Conservation (phyloP, 2,888 invertebrate species). For the Stegana nigrithorax region DNA sequence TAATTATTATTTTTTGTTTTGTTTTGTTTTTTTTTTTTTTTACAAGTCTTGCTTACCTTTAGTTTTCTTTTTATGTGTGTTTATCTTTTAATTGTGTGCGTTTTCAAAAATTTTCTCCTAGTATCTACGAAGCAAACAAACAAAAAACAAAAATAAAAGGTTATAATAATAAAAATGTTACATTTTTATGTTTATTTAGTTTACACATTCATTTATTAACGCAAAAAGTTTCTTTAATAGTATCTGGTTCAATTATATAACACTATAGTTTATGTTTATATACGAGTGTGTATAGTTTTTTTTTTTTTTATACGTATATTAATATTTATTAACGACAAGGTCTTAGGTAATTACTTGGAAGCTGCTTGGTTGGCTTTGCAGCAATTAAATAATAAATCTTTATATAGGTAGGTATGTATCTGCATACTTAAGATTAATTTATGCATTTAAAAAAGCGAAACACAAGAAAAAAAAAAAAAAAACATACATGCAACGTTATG, state of each 20-base stretch:
- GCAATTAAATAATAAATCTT: not conserved
- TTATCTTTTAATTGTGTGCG: too few relatives aligned
- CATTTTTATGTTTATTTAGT: not conserved
- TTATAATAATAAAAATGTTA: too few relatives aligned
- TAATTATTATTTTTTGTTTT: not conserved
- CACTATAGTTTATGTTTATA: not conserved
- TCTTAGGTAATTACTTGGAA: slow-evolving; percentile 14
- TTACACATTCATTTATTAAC: not conserved
- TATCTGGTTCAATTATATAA: too few relatives aligned
- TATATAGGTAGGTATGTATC: not conserved
- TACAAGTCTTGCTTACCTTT: too few relatives aligned
- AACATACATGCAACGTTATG: too few relatives aligned
- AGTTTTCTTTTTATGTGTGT: too few relatives aligned
- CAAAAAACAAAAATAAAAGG: too few relatives aligned
- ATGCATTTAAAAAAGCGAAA: too few relatives aligned
- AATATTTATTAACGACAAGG: slow-evolving; percentile 10
- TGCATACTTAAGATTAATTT: not conserved
- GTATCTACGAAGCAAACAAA: too few relatives aligned
- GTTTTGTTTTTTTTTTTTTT: not conserved
- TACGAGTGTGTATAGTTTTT: not conserved
- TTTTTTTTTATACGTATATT: not conserved
- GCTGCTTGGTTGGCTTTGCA: not conserved
- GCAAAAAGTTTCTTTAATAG: not conserved
- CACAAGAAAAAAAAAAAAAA: too few relatives aligned
- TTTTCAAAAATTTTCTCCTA: too few relatives aligned